These are phyloP conservation scores for Vidua macroura DNA, from an alignment of 2,113 vertebrate genomes.

Conservation along the genomic window DNA sequence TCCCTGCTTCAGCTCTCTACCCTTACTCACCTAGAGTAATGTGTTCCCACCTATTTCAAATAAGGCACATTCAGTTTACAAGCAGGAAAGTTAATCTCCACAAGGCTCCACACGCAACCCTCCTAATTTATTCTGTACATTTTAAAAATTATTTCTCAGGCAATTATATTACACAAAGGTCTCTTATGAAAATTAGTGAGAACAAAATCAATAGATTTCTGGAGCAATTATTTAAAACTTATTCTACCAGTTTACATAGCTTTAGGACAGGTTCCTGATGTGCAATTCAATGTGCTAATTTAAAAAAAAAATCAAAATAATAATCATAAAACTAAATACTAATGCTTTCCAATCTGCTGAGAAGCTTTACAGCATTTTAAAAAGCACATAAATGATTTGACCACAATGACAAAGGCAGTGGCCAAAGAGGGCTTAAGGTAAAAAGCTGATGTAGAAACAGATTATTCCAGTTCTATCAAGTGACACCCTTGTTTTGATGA, in stretches of 20 bases:
- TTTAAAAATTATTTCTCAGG: neutral
- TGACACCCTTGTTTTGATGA: neutral
- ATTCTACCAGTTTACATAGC: neutral
- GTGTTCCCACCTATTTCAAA: neutral
- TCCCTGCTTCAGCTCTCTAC: neutral
- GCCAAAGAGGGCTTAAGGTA: neutral
- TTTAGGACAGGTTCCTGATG: neutral
- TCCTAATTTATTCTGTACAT: neutral
- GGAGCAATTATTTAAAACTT: neutral
- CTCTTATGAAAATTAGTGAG: neutral
- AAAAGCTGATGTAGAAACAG: neutral
- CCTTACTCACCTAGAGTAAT: neutral
- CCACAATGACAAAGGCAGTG: neutral
- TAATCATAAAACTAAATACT: neutral
- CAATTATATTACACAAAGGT: neutral
- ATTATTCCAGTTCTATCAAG: neutral
- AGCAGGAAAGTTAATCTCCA: neutral
- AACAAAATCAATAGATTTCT: neutral
- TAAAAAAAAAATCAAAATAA: neutral
- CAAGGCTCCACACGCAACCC: neutral
- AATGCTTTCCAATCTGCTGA: neutral
- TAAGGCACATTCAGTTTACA: neutral
- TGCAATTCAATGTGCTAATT: neutral
- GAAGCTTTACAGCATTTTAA: neutral
- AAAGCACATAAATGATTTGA: neutral